These are phyloP conservation scores for Plebejus argus DNA, from an alignment of 2,888 invertebrate species.

Conservation along the genomic window DNA sequence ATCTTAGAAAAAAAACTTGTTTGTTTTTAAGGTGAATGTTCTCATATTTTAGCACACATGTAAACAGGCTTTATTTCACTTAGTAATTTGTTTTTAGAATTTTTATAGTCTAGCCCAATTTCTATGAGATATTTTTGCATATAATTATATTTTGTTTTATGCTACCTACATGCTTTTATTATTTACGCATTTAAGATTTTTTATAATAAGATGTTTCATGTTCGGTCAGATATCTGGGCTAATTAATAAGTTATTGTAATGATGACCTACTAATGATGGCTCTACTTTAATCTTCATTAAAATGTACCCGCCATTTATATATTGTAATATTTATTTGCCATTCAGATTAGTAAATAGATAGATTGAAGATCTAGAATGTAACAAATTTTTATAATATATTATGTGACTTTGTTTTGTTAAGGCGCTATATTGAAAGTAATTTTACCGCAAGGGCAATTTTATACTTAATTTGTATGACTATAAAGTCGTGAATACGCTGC, in stretches of 20 bases:
- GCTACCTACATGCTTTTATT: too few species aligned
- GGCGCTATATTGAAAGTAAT: too few species aligned
- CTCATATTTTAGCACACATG: constrained; percentile 7
- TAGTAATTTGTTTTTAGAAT: background rate
- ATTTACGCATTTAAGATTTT: too few species aligned
- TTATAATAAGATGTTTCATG: too few species aligned
- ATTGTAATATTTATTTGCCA: background rate
- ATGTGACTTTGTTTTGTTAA: too few species aligned
- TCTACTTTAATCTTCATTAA: background rate
- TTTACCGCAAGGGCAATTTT: too few species aligned
- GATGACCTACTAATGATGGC: background rate
- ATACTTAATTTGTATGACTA: too few species aligned
- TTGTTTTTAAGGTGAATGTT: constrained; percentile 28
- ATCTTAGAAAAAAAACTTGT: constrained; percentile 18
- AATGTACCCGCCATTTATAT: background rate
- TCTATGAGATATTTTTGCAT: background rate
- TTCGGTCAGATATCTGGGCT: too few species aligned
- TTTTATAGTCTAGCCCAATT: background rate
- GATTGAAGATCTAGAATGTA: too few species aligned
- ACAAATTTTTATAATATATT: too few species aligned
- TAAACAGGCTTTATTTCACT: background rate
- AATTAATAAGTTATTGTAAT: background rate
- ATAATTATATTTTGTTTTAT: background rate
- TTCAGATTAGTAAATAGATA: background rate
- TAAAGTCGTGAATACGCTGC: too few species aligned